phyloP scores from a whole-genome alignment of 2,888 invertebrate genomes.

The Eupithecia insigniata region DNA sequence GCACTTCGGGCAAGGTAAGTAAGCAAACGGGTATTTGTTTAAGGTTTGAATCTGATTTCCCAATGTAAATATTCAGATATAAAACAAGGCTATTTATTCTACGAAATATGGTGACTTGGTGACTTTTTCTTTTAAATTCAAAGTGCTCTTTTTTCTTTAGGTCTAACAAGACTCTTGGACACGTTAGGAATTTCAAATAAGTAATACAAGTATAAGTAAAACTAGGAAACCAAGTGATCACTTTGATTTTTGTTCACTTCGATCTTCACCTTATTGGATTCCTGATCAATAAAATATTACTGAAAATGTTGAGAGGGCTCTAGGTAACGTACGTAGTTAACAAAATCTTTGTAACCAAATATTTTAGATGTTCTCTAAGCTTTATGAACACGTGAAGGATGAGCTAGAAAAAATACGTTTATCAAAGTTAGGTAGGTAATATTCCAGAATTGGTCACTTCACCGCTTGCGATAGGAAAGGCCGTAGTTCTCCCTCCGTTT shows the following conservation, averaged over 20 bases:
- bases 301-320: neutral
- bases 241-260: too few species aligned
- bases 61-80: neutral
- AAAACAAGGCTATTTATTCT: neutral
- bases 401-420: neutral
- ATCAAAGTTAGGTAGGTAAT: neutral
- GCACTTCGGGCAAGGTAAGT: too few species aligned
- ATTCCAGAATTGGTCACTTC: neutral
- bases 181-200: too few species aligned
- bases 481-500: constrained; percentile 58
- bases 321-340: neutral
- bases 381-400: neutral
- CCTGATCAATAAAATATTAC: neutral
- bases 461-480: constrained; percentile 19
- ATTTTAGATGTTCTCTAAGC: too few species aligned
- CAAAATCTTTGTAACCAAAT: too few species aligned
- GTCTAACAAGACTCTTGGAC: too few species aligned
- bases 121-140: neutral
- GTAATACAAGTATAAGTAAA: too few species aligned
- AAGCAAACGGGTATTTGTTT: too few species aligned
- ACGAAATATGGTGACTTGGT: neutral
- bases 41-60: neutral
- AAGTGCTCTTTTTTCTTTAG: too few species aligned
- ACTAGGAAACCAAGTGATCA: too few species aligned
- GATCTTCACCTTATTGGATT: too few species aligned